Conservation (phyloP, 2,797 vertebrate genomes). For the Dendrocincla tyrannina region DNA sequence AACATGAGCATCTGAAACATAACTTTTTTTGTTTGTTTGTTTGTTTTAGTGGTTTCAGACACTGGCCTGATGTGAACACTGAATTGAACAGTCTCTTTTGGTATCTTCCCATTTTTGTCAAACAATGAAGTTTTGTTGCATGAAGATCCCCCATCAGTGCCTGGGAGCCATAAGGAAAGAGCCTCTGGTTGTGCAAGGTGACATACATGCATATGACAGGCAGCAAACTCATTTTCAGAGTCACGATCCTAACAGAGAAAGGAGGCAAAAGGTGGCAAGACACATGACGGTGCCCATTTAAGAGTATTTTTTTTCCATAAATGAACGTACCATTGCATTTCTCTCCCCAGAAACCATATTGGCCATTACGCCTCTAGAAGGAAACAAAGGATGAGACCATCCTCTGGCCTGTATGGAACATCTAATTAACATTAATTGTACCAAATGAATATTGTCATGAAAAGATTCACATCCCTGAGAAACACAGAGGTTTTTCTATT, state of each 20-base stretch:
- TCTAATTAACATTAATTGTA: not conserved
- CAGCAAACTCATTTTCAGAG: not conserved
- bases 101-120: not conserved
- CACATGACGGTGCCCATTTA: rapidly evolving
- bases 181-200: not conserved
- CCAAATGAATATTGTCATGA: not conserved
- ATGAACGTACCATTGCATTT: not conserved
- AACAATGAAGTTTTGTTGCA: not conserved
- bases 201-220: not conserved
- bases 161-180: not conserved
- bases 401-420: not conserved
- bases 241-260: not conserved
- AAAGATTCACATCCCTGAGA: not conserved
- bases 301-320: not conserved
- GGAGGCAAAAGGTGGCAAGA: not conserved
- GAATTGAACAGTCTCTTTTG: not conserved
- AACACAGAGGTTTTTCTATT: not conserved
- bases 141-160: not conserved
- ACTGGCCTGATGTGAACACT: not conserved
- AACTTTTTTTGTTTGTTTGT: not conserved
- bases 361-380: not conserved
- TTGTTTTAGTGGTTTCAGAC: not conserved
- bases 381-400: not conserved
- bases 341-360: not conserved
- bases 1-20: not conserved